These are phyloP conservation scores for Gisinianus flammeolus DNA, from an alignment of 2,888 invertebrate genomes.

Conservation along the genomic window DNA sequence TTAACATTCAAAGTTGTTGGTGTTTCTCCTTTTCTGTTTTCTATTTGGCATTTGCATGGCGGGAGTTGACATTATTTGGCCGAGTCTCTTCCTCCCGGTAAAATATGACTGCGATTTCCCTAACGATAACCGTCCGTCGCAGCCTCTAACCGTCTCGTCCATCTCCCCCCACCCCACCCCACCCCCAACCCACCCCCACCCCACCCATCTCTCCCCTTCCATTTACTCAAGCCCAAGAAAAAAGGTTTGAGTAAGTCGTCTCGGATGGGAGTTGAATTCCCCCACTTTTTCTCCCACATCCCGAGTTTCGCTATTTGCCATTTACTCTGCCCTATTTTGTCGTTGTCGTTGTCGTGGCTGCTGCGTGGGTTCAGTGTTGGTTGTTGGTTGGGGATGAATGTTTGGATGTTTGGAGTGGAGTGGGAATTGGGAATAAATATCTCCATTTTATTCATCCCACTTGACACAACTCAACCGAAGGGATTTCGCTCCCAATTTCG, in stretches of 20 bases:
- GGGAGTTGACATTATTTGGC: not conserved
- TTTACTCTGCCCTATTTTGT: too few species aligned
- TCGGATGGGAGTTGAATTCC: not conserved
- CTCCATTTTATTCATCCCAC: too few species aligned
- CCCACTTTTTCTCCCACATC: not conserved
- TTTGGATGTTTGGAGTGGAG: too few species aligned
- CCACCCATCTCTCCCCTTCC: not conserved
- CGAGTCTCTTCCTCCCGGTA: not conserved
- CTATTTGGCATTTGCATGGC: not conserved
- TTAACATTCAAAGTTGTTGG: not conserved
- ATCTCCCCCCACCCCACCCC: not conserved
- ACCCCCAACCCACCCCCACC: not conserved
- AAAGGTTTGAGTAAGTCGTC: not conserved
- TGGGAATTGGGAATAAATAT: too few species aligned
- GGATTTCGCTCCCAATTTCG: too few species aligned
- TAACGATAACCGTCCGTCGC: not conserved
- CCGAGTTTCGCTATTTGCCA: not conserved
- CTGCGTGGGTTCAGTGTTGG: too few species aligned
- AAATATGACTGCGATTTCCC: not conserved
- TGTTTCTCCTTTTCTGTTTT: not conserved
- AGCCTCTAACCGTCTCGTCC: not conserved
- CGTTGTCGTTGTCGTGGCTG: too few species aligned
- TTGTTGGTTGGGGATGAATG: too few species aligned
- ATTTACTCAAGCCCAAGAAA: not conserved
- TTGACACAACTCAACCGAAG: too few species aligned